Percentiles rank a stretch among this genome's conserved stretches.
These are phyloP conservation scores for Ferdinandea cuprea DNA, from an alignment of 2,888 invertebrate genomes.

Conservation along the genomic window DNA sequence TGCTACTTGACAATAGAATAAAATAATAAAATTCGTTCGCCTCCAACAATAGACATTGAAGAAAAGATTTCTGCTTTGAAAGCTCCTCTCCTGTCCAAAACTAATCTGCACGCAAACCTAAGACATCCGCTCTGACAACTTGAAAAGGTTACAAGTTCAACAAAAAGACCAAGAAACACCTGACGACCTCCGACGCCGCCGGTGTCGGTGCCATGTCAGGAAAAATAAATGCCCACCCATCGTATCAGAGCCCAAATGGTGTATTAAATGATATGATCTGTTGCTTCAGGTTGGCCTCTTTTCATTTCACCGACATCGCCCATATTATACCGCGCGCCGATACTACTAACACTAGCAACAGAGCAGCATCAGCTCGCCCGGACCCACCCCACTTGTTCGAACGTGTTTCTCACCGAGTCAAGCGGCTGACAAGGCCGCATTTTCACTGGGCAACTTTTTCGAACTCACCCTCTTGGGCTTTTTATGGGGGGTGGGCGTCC, in stretches of 20 bases:
- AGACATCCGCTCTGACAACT: slow-evolving; percentile 29
- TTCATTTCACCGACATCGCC: slow-evolving; percentile 37
- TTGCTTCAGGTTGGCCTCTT: slow-evolving; percentile 67
- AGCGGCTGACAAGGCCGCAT: slow-evolving; percentile 44
- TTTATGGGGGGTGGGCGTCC: slow-evolving; percentile 35
- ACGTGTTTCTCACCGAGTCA: slow-evolving; percentile 15
- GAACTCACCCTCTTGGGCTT: slow-evolving; percentile 51
- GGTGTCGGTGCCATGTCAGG: slow-evolving; percentile 56
- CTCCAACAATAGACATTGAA: no score
- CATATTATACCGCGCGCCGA: slow-evolving; percentile 7
- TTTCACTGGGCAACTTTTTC: slow-evolving; percentile 58
- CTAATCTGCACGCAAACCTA: neutral
- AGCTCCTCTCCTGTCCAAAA: neutral
- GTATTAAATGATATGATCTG: slow-evolving; percentile 74
- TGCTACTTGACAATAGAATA: no score
- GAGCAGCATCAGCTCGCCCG: no score
- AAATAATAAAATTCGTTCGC: no score
- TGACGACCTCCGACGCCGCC: no score
- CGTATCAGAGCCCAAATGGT: slow-evolving; percentile 56
- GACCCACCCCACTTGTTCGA: slow-evolving; percentile 56
- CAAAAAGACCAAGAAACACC: slow-evolving; percentile 55
- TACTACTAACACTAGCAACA: slow-evolving; percentile 36
- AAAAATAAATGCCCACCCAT: slow-evolving; percentile 68
- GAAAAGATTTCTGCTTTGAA: neutral
- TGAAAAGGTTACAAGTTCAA: slow-evolving; percentile 68